Conservation (phyloP, 2,888 invertebrate genomes). For the Leptinotarsa peninsularis region DNA sequence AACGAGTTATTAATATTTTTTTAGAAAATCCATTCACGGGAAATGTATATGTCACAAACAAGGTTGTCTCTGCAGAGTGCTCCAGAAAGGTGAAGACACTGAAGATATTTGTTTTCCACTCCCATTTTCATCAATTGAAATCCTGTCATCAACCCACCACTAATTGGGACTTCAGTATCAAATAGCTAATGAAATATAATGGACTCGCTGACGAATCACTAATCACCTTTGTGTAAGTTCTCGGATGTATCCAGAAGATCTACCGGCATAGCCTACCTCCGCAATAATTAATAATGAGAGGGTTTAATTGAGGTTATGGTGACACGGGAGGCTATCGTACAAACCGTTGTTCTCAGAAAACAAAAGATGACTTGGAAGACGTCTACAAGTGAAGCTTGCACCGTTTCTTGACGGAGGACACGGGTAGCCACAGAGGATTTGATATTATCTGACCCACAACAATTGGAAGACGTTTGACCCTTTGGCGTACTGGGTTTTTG, state of each 20-base stretch:
- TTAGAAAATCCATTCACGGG: too few relatives aligned
- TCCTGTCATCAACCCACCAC: background rate
- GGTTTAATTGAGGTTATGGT: slow-evolving; percentile 1
- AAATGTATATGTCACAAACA: too few relatives aligned
- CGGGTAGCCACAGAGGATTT: too few relatives aligned
- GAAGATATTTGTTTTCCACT: too few relatives aligned
- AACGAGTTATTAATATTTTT: too few relatives aligned
- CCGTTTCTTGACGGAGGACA: too few relatives aligned
- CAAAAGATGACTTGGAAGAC: background rate
- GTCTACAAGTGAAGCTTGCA: background rate
- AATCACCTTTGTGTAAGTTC: slow-evolving; percentile 13
- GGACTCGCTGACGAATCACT: slow-evolving; percentile 1
- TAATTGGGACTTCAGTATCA: background rate
- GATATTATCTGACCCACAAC: too few relatives aligned
- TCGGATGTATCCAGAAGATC: background rate
- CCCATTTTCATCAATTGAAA: too few relatives aligned
- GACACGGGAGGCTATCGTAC: background rate
- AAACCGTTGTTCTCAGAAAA: background rate
- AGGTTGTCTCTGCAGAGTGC: too few relatives aligned
- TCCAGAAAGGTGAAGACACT: too few relatives aligned
- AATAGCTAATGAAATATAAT: slow-evolving; percentile 4
- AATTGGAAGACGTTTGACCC: too few relatives aligned
- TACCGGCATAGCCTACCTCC: background rate
- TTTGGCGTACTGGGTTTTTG: too few relatives aligned
- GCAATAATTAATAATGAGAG: slow-evolving; percentile 7